Evolutionary conservation across 2,797 vertebrate genomes (phyloP).

Genomic region (Scarus forsteni): DNA sequence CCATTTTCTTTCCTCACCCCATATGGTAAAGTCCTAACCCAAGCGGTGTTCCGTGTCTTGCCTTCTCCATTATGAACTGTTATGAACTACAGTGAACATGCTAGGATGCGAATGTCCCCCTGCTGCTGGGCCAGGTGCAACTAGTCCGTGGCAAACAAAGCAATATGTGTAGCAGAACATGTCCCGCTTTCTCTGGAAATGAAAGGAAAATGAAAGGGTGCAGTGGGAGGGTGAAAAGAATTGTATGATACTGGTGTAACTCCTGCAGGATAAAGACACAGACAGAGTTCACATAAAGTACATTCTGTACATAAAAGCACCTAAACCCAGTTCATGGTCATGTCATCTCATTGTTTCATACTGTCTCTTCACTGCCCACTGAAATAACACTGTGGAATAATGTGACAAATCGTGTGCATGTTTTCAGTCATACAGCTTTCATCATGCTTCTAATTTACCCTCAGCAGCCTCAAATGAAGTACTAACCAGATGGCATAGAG

Average conservation of each 20-base stretch:
- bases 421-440: slow-evolving; percentile 7
- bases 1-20: slow-evolving; percentile 33
- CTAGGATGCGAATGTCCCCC: slow-evolving; percentile 71
- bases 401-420: slow-evolving; percentile 3
- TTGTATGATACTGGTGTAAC: slow-evolving; percentile 12
- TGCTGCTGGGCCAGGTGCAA: slow-evolving; percentile 75
- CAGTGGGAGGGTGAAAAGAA: slow-evolving; percentile 31
- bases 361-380: background rate
- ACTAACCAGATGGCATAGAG: slow-evolving; percentile 10
- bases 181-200: slow-evolving; percentile 18
- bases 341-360: background rate
- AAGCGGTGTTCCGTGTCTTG: slow-evolving; percentile 47
- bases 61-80: slow-evolving; percentile 52
- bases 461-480: slow-evolving; percentile 18
- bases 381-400: slow-evolving; percentile 21
- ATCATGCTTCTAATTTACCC: slow-evolving; percentile 30
- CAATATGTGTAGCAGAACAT: slow-evolving; percentile 60
- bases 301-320: slow-evolving; percentile 7
- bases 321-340: background rate
- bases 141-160: slow-evolving; percentile 68
- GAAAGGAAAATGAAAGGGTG: slow-evolving; percentile 16
- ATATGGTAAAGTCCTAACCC: slow-evolving; percentile 47
- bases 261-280: slow-evolving; percentile 18
- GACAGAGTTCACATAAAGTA: background rate
- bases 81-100: slow-evolving; percentile 51